Base-by-base conservation (phyloP, 2,113 vertebrate genomes). In the Notiomystis cincta region DNA sequence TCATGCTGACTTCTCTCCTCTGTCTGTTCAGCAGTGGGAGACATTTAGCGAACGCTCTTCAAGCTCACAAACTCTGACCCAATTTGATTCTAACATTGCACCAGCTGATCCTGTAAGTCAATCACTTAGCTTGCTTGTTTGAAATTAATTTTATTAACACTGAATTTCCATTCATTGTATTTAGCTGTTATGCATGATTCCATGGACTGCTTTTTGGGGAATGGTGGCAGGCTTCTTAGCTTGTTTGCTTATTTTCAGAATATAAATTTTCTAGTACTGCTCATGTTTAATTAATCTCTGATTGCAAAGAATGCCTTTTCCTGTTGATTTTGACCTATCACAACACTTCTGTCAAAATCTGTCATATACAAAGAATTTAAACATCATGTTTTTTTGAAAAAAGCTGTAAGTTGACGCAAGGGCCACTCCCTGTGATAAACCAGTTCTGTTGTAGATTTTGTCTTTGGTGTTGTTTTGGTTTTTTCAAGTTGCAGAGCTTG, bases 21-120 rank as follows among this genome's bases (percentile, higher is more conserved):
- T 99, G 98, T 99, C 99, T 99, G 98, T 99, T 98, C 98, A 99
- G 99, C 99, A 99, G 99, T 99, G 99, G 99, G 99, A 99, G 99
- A 99, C 99, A 98, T 99, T 99, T 99, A 99, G 99, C 98, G 99
- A 99, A 99, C 99, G 99, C 98, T 99, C 99, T 98, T 99, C 99
- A 98, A 99, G 99, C 99, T 99, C 99, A 99, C 99, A 99, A 99
- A 99, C 99, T 99, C 99, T 99, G 99, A 99, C 99, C 99, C 99
- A 99, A 99, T 99, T 99, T 99, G 99, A 99, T 99, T 99, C 99
- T 99, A 99, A 99, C 99, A 99, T 99, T 99, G 99, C 99, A 99
- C 99, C 99, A 99, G 99, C 99, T 99, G 99, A 99, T 99, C 99
- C 99, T 99, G 99, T 99, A 99, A 99, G 99, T 99, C 99, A 99